phyloP scores from a whole-genome alignment of 2,888 invertebrate species.

The Drosophila paranaensis region DNA sequence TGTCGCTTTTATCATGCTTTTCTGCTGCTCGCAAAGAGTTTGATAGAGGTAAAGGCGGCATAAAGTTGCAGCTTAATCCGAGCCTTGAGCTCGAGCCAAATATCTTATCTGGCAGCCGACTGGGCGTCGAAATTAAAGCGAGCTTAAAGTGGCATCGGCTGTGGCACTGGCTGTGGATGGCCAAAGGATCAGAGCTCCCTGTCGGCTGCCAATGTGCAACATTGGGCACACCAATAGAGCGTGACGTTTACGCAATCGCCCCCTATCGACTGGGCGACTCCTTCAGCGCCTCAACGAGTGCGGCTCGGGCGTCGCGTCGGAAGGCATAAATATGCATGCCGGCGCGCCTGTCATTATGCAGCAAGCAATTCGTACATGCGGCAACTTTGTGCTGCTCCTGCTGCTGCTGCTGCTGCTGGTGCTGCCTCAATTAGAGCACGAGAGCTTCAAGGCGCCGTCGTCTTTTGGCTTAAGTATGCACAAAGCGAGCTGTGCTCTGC shows the following conservation, averaged over 20 bases:
- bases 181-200: slow-evolving; percentile 4
- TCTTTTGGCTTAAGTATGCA: slow-evolving; percentile 61
- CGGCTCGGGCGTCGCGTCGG: slow-evolving; percentile 7
- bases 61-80: slow-evolving; percentile 3
- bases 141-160: slow-evolving; percentile 8
- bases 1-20: neutral
- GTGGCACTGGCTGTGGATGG: neutral
- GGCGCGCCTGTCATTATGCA: slow-evolving; percentile 73
- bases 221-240: slow-evolving; percentile 65
- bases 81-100: neutral
- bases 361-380: slow-evolving; percentile 76
- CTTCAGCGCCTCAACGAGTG: neutral
- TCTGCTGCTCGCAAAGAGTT: neutral
- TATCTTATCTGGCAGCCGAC: slow-evolving; percentile 2
- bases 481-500: slow-evolving; percentile 45
- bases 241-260: slow-evolving; percentile 52
- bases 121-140: slow-evolving; percentile 14
- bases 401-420: slow-evolving; percentile 5
- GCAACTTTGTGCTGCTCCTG: slow-evolving; percentile 56
- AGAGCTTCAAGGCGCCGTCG: slow-evolving; percentile 31
- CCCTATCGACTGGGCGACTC: slow-evolving; percentile 3
- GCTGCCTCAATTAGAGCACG: slow-evolving; percentile 65
- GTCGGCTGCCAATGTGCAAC: slow-evolving; percentile 36
- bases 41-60: slow-evolving; percentile 1
- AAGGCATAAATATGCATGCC: slow-evolving; percentile 71